Conservation (phyloP, 2,888 invertebrate genomes). For the Aphidius colemani region DNA sequence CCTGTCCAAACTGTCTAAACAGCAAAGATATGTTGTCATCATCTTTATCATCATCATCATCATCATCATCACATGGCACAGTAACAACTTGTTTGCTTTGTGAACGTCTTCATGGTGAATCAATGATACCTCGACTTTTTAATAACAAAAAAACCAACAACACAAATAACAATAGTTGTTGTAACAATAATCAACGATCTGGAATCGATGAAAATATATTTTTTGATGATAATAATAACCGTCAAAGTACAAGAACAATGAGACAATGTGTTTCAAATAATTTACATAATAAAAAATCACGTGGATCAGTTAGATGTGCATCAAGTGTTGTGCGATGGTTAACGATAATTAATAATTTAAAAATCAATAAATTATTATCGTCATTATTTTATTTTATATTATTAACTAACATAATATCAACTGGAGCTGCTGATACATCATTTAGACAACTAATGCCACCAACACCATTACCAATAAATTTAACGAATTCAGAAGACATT, state of each 20-base stretch:
- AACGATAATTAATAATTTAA: background rate
- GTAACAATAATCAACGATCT: background rate
- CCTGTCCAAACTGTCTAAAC: slow-evolving; percentile 22
- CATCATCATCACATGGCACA: too few relatives aligned
- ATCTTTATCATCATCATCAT: background rate
- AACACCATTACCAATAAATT: too few relatives aligned
- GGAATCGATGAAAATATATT: too few relatives aligned
- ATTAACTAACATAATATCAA: too few relatives aligned
- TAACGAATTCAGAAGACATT: too few relatives aligned
- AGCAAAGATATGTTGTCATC: slow-evolving; percentile 6
- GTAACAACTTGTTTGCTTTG: slow-evolving; percentile 34
- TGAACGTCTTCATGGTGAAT: slow-evolving; percentile 33
- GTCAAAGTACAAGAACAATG: slow-evolving; percentile 25
- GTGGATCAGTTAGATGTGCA: slow-evolving; percentile 43
- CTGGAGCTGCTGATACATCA: too few relatives aligned
- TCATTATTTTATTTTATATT: too few relatives aligned
- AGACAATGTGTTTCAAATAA: background rate
- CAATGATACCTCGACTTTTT: background rate
- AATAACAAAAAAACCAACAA: slow-evolving; percentile 2
- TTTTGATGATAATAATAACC: background rate
- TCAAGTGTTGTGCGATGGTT: slow-evolving; percentile 55
- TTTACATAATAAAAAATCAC: slow-evolving; percentile 16
- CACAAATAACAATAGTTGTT: background rate
- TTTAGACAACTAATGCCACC: too few relatives aligned
- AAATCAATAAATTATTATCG: too few relatives aligned